Conservation (phyloP, 1,140 invertebrate genomes). For the Hermetia illucens region DNA sequence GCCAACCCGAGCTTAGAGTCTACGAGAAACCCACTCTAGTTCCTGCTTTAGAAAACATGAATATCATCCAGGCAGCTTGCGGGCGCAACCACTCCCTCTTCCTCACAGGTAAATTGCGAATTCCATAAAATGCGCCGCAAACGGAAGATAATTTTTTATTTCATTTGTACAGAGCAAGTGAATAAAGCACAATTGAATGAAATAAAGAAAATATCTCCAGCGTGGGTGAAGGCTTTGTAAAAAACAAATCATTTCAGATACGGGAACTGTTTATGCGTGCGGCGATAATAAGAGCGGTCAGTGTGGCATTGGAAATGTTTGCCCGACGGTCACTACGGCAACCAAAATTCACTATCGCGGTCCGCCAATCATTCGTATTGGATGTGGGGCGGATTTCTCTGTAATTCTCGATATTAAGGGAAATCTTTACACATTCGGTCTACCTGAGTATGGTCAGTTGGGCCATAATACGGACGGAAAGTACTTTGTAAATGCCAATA, state of each 20-base stretch:
- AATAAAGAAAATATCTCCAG: too few species aligned
- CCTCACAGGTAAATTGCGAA: slow-evolving; percentile 59
- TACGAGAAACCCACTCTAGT: slow-evolving; percentile 62
- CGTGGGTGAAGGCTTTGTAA: too few species aligned
- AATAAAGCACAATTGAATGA: background rate
- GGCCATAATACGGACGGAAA: slow-evolving; percentile 89
- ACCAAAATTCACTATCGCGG: slow-evolving; percentile 64
- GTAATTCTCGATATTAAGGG: slow-evolving; percentile 82
- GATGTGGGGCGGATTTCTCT: slow-evolving; percentile 84
- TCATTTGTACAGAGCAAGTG: background rate
- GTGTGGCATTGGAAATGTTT: slow-evolving; percentile 68
- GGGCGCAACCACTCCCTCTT: slow-evolving; percentile 81
- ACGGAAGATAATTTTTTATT: slow-evolving; percentile 4
- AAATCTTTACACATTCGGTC: slow-evolving; percentile 76
- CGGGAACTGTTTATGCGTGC: slow-evolving; percentile 71
- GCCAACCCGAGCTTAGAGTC: slow-evolving; percentile 59
- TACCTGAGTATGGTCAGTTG: slow-evolving; percentile 83
- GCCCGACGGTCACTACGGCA: slow-evolving; percentile 50
- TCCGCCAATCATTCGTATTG: slow-evolving; percentile 67
- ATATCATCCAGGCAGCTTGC: slow-evolving; percentile 72
- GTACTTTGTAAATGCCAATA: slow-evolving; percentile 80
- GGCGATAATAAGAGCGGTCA: slow-evolving; percentile 87
- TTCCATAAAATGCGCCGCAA: too few species aligned
- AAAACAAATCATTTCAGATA: slow-evolving; percentile 35
- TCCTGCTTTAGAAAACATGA: slow-evolving; percentile 55